phyloP scores from a whole-genome alignment of 2,888 invertebrate species.

The Leistus spinibarbis region DNA sequence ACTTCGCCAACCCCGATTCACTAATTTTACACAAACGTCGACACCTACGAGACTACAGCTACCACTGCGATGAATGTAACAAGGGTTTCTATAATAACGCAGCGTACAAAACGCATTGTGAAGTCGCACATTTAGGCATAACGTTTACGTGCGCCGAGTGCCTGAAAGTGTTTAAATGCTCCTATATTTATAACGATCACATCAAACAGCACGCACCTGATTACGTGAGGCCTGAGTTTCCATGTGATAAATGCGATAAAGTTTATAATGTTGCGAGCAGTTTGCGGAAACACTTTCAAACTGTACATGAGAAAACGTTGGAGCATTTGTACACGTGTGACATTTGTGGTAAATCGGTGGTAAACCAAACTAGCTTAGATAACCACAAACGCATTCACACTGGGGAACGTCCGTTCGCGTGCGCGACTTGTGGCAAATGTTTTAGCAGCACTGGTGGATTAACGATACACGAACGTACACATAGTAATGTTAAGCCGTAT shows the following conservation, averaged over 20 bases:
- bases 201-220: not conserved
- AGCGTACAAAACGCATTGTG: conserved; percentile 42
- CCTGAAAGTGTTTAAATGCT: conserved; percentile 43
- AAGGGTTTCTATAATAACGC: conserved; percentile 41
- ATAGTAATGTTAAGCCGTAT: conserved; percentile 57
- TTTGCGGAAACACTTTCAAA: conserved; percentile 8
- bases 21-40: not conserved
- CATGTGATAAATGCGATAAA: conserved; percentile 57
- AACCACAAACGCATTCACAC: conserved; percentile 48
- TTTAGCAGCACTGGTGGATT: not conserved
- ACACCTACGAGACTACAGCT: not conserved
- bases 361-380: conserved; percentile 9
- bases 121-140: conserved; percentile 41
- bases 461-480: conserved; percentile 58
- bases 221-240: conserved; percentile 41
- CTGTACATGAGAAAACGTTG: not conserved
- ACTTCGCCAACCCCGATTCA: not conserved
- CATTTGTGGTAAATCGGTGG: conserved; percentile 10
- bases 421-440: conserved; percentile 33
- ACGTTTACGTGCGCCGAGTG: conserved; percentile 44
- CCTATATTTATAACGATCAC: conserved; percentile 37
- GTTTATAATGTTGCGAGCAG: not conserved
- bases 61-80: conserved; percentile 17
- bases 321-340: conserved; percentile 20
- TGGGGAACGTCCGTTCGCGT: conserved; percentile 48